Conservation (phyloP, 35 echinoderm and acorn worm species). For the Stichopus chloronotus region DNA sequence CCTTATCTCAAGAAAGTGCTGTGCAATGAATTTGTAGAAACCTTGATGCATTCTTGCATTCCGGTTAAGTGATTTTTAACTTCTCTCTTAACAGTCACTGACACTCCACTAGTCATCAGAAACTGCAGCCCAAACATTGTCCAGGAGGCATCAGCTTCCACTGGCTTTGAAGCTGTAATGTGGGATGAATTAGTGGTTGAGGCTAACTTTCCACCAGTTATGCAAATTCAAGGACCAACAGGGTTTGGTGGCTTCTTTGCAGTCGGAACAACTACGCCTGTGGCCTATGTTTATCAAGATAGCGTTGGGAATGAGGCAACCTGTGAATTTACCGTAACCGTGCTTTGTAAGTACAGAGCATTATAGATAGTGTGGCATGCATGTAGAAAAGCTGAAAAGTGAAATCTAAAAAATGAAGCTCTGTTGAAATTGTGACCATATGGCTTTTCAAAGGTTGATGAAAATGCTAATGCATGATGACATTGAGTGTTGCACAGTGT, state of each 20-base stretch:
- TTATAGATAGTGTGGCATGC: too few species aligned
- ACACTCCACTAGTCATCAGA: not conserved
- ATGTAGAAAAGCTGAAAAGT: too few species aligned
- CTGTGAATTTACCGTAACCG: not conserved
- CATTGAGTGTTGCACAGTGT: too few species aligned
- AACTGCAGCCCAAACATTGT: not conserved
- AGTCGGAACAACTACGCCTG: conserved; percentile 1
- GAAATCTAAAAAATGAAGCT: too few species aligned
- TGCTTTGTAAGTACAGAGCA: not conserved
- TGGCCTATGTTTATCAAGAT: not conserved
- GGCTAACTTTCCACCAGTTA: not conserved
- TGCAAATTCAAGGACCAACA: not conserved
- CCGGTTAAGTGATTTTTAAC: not conserved
- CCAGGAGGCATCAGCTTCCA: not conserved
- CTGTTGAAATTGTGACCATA: too few species aligned
- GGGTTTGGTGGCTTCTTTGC: not conserved
- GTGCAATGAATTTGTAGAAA: not conserved
- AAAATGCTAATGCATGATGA: too few species aligned
- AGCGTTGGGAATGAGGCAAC: not conserved
- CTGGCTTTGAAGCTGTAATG: not conserved
- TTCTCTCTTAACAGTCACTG: not conserved
- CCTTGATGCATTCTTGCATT: not conserved
- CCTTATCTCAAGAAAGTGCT: too few species aligned
- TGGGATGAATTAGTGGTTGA: not conserved
- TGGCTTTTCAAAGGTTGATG: too few species aligned